Conservation (phyloP, 2,888 invertebrate species). For the Diogma glabrata region DNA sequence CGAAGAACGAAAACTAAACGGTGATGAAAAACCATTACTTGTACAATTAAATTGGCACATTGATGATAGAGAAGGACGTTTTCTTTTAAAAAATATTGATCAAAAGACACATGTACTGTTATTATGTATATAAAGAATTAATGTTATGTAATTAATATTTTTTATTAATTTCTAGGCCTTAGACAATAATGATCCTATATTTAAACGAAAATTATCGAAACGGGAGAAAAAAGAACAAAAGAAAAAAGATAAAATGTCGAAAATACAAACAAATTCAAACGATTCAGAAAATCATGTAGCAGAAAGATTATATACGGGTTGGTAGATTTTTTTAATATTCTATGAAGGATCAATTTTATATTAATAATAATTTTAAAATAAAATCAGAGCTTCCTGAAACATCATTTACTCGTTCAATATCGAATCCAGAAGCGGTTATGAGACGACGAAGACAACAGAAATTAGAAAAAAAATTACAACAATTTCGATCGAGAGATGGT, state of each 20-base stretch:
- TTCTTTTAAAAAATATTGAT: constrained; percentile 81
- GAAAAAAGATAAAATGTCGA: constrained; percentile 79
- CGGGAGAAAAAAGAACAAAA: constrained; percentile 96
- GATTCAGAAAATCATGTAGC: constrained; percentile 67
- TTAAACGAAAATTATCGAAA: constrained; percentile 89
- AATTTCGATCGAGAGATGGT: constrained; percentile 90
- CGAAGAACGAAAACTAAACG: constrained; percentile 81
- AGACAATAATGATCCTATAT: constrained; percentile 66
- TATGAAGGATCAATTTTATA: background rate
- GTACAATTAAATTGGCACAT: constrained; percentile 99
- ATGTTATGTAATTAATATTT: background rate
- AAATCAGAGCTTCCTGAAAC: constrained; percentile 86
- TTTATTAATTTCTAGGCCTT: constrained; percentile 40
- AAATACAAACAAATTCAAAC: constrained; percentile 53
- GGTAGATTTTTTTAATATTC: constrained; percentile 12
- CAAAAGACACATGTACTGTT: constrained; percentile 57
- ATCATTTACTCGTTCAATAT: constrained; percentile 96
- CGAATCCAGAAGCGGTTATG: constrained; percentile 99
- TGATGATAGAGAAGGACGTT: constrained; percentile 95
- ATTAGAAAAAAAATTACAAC: constrained; percentile 89
- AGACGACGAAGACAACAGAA: constrained; percentile 90
- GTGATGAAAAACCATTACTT: constrained; percentile 87
- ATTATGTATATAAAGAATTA: no score
- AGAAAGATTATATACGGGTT: constrained; percentile 82
- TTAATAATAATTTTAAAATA: background rate